These are phyloP conservation scores for Heliconius hortense DNA, from an alignment of 2,888 invertebrate genomes.

Conservation along the genomic window DNA sequence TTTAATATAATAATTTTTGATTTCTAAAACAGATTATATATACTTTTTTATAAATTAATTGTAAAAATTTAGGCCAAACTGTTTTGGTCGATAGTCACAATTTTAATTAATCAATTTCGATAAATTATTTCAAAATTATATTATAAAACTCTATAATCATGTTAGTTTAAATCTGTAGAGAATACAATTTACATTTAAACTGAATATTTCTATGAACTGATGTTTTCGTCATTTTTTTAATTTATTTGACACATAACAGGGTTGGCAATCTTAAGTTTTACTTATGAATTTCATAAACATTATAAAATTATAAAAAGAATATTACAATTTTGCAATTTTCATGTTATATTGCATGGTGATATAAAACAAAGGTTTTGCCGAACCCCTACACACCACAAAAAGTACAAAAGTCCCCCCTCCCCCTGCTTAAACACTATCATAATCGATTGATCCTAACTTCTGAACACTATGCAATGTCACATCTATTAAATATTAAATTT, in stretches of 20 bases:
- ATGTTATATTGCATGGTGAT: not conserved
- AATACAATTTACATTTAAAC: slow-evolving; percentile 7
- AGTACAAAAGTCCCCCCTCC: slow-evolving; percentile 73
- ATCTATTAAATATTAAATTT: slow-evolving; percentile 70
- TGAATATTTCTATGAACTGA: not conserved
- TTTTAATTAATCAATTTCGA: not conserved
- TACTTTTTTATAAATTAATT: not conserved
- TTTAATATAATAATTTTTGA: not conserved
- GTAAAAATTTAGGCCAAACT: not conserved
- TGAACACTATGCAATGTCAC: slow-evolving; percentile 73
- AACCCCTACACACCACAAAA: slow-evolving; percentile 74
- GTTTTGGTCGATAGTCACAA: not conserved
- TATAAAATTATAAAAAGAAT: slow-evolving; percentile 9
- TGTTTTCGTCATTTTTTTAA: slow-evolving; percentile 15
- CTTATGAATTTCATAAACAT: not conserved
- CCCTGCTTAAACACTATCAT: slow-evolving; percentile 65
- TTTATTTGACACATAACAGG: slow-evolving; percentile 40
- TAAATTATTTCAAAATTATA: not conserved
- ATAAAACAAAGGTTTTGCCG: slow-evolving; percentile 52
- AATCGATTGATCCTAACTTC: slow-evolving; percentile 63
- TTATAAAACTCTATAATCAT: slow-evolving; percentile 8
- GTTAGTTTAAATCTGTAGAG: not conserved
- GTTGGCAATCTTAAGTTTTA: slow-evolving; percentile 33
- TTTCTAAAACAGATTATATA: not conserved
- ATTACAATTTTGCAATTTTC: not conserved